A percentile compares a stretch with the other conserved stretches of the same genome.
Conservation (phyloP, 2,797 vertebrate genomes). For the Triplophysa bombifrons region DNA sequence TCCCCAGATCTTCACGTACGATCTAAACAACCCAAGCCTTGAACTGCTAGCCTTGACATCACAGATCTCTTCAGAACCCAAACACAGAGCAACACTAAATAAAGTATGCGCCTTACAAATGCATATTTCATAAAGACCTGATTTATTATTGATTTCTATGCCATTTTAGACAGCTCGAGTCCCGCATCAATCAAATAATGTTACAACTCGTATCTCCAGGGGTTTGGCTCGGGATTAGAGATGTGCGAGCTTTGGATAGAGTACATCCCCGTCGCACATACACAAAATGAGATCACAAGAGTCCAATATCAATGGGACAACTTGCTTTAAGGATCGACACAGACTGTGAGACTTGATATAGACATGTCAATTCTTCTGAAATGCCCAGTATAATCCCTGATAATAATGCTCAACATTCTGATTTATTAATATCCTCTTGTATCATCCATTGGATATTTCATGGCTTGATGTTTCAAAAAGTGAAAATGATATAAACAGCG, state of each 20-base stretch:
- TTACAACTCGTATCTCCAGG: slow-evolving; percentile 41
- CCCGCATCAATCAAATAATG: slow-evolving; percentile 50
- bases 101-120: slow-evolving; percentile 42
- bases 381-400: slow-evolving; percentile 30
- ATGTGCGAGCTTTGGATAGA: slow-evolving; percentile 26
- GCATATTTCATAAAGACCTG: slow-evolving; percentile 52
- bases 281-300: slow-evolving; percentile 24
- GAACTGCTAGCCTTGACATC: slow-evolving; percentile 24
- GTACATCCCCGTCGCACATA: slow-evolving; percentile 23
- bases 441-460: not conserved
- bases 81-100: slow-evolving; percentile 29
- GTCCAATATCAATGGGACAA: slow-evolving; percentile 26
- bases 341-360: slow-evolving; percentile 40
- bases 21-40: slow-evolving; percentile 13
- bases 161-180: slow-evolving; percentile 42
- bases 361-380: slow-evolving; percentile 43
- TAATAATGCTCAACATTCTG: slow-evolving; percentile 38
- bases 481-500: not conserved
- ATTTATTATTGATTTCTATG: slow-evolving; percentile 53
- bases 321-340: slow-evolving; percentile 39
- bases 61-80: slow-evolving; percentile 20
- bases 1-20: not conserved
- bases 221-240: slow-evolving; percentile 45
- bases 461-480: not conserved
- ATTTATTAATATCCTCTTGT: slow-evolving; percentile 27